These are phyloP conservation scores for Polydesmus complanatus DNA, from an alignment of 2,888 invertebrate species.

Conservation along the genomic window DNA sequence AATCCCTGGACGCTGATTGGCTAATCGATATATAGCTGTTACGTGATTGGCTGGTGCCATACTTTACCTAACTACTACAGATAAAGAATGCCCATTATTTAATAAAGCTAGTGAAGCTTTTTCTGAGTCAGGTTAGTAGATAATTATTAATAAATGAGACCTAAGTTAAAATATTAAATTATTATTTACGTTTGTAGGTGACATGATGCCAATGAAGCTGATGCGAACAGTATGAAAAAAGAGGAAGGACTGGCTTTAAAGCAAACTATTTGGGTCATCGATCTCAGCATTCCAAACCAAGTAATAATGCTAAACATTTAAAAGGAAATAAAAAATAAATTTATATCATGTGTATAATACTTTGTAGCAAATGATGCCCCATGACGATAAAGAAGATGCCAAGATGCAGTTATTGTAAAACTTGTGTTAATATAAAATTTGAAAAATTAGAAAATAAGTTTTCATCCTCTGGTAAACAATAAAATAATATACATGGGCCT, in stretches of 20 bases:
- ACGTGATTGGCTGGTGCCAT: too few relatives aligned
- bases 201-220: constrained; percentile 52
- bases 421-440: constrained; percentile 1
- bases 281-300: constrained; percentile 31
- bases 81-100: constrained; percentile 76
- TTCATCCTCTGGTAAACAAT: constrained; percentile 1
- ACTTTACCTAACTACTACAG: too few relatives aligned
- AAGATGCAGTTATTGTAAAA: constrained; percentile 39
- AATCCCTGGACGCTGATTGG: too few relatives aligned
- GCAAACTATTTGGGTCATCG: constrained; percentile 42
- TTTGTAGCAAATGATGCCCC: constrained; percentile 14
- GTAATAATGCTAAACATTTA: constrained; percentile 14
- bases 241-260: constrained; percentile 74
- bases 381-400: constrained; percentile 45
- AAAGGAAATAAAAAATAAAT: not conserved
- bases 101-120: constrained; percentile 12
- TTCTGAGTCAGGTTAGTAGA: not conserved
- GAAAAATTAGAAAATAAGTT: constrained; percentile 8
- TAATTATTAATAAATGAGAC: not conserved
- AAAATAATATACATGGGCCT: not conserved
- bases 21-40: too few relatives aligned
- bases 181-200: constrained; percentile 22
- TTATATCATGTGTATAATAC: too few relatives aligned
- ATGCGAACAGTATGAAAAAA: constrained; percentile 83
- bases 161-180: not conserved